Conservation (phyloP, 2,113 vertebrate genomes). For the Onychostruthus taczanowskii region DNA sequence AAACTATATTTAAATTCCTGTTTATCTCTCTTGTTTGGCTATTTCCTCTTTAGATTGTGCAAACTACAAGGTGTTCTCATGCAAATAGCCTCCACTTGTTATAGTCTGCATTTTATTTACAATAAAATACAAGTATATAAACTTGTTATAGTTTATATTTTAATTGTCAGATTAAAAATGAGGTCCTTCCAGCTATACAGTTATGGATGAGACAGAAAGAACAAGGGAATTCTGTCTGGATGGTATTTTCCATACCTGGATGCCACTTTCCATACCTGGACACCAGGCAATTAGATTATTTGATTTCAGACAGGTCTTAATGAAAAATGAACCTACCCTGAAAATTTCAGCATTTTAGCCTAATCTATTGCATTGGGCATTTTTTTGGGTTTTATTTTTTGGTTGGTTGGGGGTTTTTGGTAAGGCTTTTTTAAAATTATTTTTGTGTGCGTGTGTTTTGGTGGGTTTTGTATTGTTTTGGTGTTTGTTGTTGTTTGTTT, state of each 20-base stretch:
- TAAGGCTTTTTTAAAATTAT: background rate
- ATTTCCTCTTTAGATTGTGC: background rate
- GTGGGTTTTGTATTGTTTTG: background rate
- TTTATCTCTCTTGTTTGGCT: background rate
- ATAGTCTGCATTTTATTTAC: no score
- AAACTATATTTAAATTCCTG: background rate
- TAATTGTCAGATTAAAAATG: background rate
- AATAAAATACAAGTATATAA: no score
- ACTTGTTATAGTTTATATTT: background rate
- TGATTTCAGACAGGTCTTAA: background rate
- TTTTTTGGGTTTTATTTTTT: background rate
- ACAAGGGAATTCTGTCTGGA: background rate
- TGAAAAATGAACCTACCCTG: background rate
- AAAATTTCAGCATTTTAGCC: background rate
- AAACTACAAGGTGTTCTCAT: background rate
- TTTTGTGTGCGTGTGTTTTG: background rate
- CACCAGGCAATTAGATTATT: background rate
- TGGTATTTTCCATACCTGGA: background rate
- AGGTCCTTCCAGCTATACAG: background rate
- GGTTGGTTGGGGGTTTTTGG: no score
- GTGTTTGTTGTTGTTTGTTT: background rate
- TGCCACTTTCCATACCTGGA: background rate
- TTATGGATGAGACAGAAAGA: background rate
- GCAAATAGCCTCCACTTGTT: background rate
- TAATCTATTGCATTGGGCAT: background rate